Percentiles rank a stretch among this genome's conserved stretches.
Evolutionary conservation across 2,888 invertebrate species (phyloP).

Genomic region (Agrotis clavis): DNA sequence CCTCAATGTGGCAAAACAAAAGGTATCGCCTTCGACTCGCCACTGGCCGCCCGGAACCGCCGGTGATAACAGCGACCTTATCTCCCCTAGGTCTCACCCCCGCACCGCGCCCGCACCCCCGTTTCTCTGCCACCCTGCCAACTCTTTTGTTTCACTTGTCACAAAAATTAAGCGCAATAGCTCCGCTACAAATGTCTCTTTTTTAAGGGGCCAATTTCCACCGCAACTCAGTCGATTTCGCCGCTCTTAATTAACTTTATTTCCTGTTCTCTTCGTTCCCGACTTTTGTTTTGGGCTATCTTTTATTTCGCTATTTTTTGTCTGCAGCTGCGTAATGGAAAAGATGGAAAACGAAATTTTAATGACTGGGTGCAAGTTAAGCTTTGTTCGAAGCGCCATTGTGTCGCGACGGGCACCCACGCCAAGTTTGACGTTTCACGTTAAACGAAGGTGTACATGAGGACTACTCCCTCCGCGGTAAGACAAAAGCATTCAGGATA

Average conservation of each 20-base stretch:
- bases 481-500: slow-evolving; percentile 75
- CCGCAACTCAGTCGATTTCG: slow-evolving; percentile 91
- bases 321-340: slow-evolving; percentile 90
- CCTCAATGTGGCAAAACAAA: slow-evolving; percentile 89
- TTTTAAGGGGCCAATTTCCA: slow-evolving; percentile 91
- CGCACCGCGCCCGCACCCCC: slow-evolving; percentile 68
- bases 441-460: slow-evolving; percentile 80
- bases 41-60: slow-evolving; percentile 86
- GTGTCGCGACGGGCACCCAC: slow-evolving; percentile 79
- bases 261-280: slow-evolving; percentile 89
- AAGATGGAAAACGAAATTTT: slow-evolving; percentile 91
- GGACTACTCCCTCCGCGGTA: slow-evolving; percentile 72
- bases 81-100: slow-evolving; percentile 77
- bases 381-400: slow-evolving; percentile 87
- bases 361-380: slow-evolving; percentile 89
- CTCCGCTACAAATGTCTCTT: slow-evolving; percentile 90
- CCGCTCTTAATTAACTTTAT: slow-evolving; percentile 91
- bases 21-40: slow-evolving; percentile 89
- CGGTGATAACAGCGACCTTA: slow-evolving; percentile 88
- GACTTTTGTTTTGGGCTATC: slow-evolving; percentile 89
- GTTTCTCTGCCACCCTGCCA: slow-evolving; percentile 80
- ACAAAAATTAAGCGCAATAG: slow-evolving; percentile 91
- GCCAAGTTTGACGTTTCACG: slow-evolving; percentile 84
- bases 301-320: slow-evolving; percentile 90
- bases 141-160: slow-evolving; percentile 91